Evolutionary conservation across 2,113 vertebrate genomes (phyloP).

Genomic region (Miniopterus natalensis): DNA sequence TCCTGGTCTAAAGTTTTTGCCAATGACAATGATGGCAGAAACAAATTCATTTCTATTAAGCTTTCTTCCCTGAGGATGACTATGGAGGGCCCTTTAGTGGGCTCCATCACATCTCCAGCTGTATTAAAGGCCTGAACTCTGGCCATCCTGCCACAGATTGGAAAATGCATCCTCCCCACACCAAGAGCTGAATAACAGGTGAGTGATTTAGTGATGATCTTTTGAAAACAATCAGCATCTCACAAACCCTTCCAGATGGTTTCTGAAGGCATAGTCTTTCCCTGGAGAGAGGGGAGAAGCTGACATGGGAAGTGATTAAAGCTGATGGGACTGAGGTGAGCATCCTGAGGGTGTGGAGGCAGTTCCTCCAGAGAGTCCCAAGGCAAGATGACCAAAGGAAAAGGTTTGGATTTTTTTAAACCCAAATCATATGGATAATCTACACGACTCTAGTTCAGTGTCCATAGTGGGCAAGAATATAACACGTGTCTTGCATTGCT

Average conservation of each 20-base stretch:
- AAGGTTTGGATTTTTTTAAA: not conserved
- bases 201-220: not conserved
- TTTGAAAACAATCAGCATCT: not conserved
- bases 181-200: not conserved
- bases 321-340: not conserved
- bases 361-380: not conserved
- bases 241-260: not conserved
- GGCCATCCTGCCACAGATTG: not conserved
- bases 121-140: not conserved
- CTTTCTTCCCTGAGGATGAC: not conserved
- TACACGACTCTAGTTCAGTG: not conserved
- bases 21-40: not conserved
- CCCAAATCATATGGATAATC: not conserved
- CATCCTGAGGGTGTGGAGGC: not conserved
- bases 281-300: not conserved
- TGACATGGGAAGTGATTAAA: not conserved
- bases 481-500: not conserved
- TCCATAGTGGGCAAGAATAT: not conserved
- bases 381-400: not conserved
- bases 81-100: not conserved
- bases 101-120: not conserved
- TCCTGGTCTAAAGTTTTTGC: not conserved
- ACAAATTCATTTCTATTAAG: not conserved
- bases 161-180: not conserved
- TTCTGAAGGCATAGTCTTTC: not conserved